These are phyloP conservation scores for Ypsolopha sequella DNA, from an alignment of 2,888 invertebrate species.

Conservation along the genomic window DNA sequence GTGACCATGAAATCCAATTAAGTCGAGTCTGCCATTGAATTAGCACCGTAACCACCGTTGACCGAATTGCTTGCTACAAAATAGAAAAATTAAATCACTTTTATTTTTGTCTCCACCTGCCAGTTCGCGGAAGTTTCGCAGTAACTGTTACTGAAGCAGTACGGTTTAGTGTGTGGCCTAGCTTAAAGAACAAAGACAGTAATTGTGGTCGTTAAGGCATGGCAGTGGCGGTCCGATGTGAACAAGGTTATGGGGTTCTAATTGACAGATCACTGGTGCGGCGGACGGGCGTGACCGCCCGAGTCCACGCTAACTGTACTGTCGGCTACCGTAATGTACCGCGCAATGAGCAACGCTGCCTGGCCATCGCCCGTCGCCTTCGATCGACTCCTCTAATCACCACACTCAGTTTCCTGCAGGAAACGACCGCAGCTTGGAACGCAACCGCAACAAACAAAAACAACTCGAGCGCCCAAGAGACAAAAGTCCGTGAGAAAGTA, in stretches of 20 bases:
- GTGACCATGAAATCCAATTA: slow-evolving; percentile 36
- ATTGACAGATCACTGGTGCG: slow-evolving; percentile 51
- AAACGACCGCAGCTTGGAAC: slow-evolving; percentile 26
- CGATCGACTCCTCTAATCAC: slow-evolving; percentile 27
- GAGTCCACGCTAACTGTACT: slow-evolving; percentile 52
- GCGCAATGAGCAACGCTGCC: slow-evolving; percentile 49
- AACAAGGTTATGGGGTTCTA: slow-evolving; percentile 51
- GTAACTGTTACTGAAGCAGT: slow-evolving; percentile 5
- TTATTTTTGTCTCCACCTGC: not conserved
- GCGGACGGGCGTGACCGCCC: slow-evolving; percentile 45
- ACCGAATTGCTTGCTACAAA: slow-evolving; percentile 18
- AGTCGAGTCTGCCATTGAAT: slow-evolving; percentile 32
- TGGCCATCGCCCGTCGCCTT: slow-evolving; percentile 18
- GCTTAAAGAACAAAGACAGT: slow-evolving; percentile 11
- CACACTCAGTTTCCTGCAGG: slow-evolving; percentile 40
- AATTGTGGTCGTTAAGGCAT: slow-evolving; percentile 31
- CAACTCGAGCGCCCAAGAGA: slow-evolving; percentile 1
- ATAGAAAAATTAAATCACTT: not conserved
- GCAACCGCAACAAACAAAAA: slow-evolving; percentile 33
- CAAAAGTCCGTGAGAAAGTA: slow-evolving; percentile 25
- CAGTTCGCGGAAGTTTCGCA: not conserved
- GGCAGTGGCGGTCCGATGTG: slow-evolving; percentile 32
- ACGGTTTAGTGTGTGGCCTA: slow-evolving; percentile 8
- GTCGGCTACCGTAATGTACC: slow-evolving; percentile 41
- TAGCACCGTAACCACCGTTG: slow-evolving; percentile 21